Conservation (phyloP, 2,797 vertebrate genomes). For the Gymnoscopelus microlampas region DNA sequence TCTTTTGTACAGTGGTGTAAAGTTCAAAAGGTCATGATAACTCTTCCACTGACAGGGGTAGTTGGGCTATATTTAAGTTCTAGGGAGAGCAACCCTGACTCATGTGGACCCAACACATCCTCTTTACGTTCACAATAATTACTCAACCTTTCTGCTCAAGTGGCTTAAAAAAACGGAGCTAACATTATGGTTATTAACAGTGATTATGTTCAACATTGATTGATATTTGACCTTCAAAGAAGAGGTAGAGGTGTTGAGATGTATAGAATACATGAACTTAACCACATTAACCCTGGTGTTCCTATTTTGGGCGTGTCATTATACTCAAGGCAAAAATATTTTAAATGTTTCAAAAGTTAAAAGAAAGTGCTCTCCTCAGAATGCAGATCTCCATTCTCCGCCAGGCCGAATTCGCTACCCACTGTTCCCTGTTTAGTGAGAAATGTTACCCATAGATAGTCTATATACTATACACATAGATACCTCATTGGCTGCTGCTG, state of each 20-base stretch:
- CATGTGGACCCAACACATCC: slow-evolving; percentile 47
- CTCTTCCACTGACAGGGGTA: slow-evolving; percentile 68
- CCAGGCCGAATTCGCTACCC: no score
- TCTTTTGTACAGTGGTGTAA: slow-evolving; percentile 55
- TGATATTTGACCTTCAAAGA: background rate
- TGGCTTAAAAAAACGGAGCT: slow-evolving; percentile 30
- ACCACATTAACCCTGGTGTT: background rate
- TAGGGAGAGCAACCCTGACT: slow-evolving; percentile 64
- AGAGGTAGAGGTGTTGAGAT: background rate
- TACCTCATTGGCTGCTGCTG: no score
- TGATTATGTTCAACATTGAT: slow-evolving; percentile 39
- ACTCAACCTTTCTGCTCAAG: slow-evolving; percentile 34
- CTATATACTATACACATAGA: no score
- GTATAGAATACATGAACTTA: background rate
- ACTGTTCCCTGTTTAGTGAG: no score
- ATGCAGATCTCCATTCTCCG: no score
- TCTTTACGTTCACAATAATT: slow-evolving; percentile 50
- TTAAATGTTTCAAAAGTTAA: background rate
- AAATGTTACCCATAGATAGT: no score
- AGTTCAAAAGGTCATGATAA: slow-evolving; percentile 69
- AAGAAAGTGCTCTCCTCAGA: background rate
- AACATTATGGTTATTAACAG: slow-evolving; percentile 20
- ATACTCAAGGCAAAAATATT: background rate
- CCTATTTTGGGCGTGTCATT: no score
- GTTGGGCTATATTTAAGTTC: slow-evolving; percentile 71